These are phyloP conservation scores for Globodera rostochiensis DNA, from an alignment of 1,140 invertebrate genomes.

Conservation along the genomic window DNA sequence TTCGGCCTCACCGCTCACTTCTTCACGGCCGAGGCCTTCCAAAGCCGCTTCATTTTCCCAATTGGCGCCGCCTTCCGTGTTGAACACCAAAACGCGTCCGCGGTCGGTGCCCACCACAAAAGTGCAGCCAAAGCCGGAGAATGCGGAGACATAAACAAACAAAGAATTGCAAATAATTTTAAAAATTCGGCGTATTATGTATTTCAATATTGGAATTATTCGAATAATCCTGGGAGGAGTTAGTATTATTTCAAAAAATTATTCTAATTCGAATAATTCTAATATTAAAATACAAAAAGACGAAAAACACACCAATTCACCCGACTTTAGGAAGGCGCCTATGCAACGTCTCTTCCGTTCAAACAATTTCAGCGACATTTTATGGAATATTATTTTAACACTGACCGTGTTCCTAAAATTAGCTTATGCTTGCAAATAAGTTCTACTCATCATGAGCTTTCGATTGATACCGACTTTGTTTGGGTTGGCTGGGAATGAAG, in stretches of 20 bases:
- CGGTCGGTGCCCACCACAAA: slow-evolving; percentile 16
- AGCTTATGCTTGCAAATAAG: too few species aligned
- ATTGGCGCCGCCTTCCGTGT: not conserved
- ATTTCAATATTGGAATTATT: too few species aligned
- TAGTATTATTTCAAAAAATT: too few species aligned
- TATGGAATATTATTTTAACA: not conserved
- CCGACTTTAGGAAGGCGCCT: not conserved
- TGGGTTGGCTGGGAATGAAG: too few species aligned
- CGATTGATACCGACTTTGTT: too few species aligned
- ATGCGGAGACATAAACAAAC: slow-evolving; percentile 7
- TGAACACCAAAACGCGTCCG: slow-evolving; percentile 18
- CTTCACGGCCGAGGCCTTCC: not conserved
- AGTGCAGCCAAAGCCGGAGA: slow-evolving; percentile 11
- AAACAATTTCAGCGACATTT: slow-evolving; percentile 26
- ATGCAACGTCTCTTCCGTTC: slow-evolving; percentile 25
- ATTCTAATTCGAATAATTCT: not conserved
- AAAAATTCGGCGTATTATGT: too few species aligned
- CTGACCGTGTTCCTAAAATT: too few species aligned
- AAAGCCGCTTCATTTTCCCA: not conserved
- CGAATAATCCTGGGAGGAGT: too few species aligned
- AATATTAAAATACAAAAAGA: not conserved
- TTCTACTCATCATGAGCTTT: too few species aligned
- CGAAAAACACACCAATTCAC: slow-evolving; percentile 6
- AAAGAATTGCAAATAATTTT: too few species aligned
- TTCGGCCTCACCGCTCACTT: not conserved